These are phyloP conservation scores for Smutsia gigantea DNA, from an alignment of 2,797 vertebrate species.

Conservation along the genomic window DNA sequence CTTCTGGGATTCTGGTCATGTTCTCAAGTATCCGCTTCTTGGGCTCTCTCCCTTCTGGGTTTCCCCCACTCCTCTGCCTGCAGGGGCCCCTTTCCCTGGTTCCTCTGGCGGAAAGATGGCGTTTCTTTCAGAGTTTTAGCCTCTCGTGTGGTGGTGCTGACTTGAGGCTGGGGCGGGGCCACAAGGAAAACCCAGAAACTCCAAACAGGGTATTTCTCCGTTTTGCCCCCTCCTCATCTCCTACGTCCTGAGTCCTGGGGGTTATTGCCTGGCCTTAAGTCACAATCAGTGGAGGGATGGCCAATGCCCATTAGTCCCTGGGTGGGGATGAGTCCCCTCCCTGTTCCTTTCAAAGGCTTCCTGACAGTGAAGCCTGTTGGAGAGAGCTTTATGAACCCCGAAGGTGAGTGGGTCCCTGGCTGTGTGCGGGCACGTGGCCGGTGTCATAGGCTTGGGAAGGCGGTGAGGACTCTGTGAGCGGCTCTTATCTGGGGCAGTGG, in stretches of 20 bases:
- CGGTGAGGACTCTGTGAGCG: background rate
- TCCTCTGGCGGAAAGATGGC: background rate
- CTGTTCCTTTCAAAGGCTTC: background rate
- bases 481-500: fast-evolving
- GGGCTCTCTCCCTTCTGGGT: background rate
- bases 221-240: fast-evolving
- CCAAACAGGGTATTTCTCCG: fast-evolving
- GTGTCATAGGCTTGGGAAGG: fast-evolving
- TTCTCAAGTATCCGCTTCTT: fast-evolving
- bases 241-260: no score
- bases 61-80: no score
- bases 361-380: no score
- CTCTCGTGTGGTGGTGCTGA: fast-evolving
- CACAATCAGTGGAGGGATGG: background rate
- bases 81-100: background rate
- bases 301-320: fast-evolving
- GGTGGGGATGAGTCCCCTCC: no score
- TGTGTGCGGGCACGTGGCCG: background rate
- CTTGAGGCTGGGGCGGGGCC: background rate
- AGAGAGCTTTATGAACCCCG: fast-evolving
- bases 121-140: background rate
- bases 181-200: background rate
- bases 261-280: no score
- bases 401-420: background rate
- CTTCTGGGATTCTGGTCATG: no score